Base-by-base conservation (phyloP, 2,888 invertebrate genomes). In the Mythimna albipuncta region DNA sequence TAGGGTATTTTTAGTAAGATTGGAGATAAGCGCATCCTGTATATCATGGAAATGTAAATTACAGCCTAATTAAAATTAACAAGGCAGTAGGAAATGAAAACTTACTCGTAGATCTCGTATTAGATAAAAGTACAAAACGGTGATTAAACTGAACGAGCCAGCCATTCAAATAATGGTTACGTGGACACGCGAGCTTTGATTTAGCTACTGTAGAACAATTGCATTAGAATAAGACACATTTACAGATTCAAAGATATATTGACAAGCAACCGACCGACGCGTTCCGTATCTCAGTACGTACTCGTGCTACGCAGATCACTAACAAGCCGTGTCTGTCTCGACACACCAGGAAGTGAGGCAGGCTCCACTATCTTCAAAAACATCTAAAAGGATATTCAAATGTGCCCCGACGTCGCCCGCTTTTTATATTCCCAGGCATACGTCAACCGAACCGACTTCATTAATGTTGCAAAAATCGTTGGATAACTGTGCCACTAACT, bases 401-500 rank as follows among this genome's bases (percentile, higher is more conserved):
- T 78, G 54, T 26, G 5, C 13, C 21, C 44, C 64, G 41, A 35
- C 2, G 38, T 26, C 57, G 19, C 57, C 11, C 41, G 32, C 62
- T 81, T 78, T 76, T 81, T 78, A 81, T 75, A 76, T 75, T 75
- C 77, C 62, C 62, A 75, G 77, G 54, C 70, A 63, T 76, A 55
- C 77, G 77, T 41, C 62, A 58, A 58, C 55, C 35, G 38, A 50
- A 13, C 71, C 44, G 70, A 76, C 78, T 65, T 76, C 81, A 81
- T 78, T 76, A 78, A 77, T 81, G 64, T 70, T 52, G 54, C 65
- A 78, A 81, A 81, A 76, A 78, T 78, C 70, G 13, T 38, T 69
- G 50, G n/a, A 38, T 82, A 84, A 82, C 85, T 64, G 85, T 74
- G 78, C 69, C 74, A 79, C 86, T 86, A 85, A 85, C 86, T 76